Percentiles rank a stretch among this genome's conserved stretches.
Evolutionary conservation across 2,888 invertebrate species (phyloP).

Genomic region (Drosophila mimica): DNA sequence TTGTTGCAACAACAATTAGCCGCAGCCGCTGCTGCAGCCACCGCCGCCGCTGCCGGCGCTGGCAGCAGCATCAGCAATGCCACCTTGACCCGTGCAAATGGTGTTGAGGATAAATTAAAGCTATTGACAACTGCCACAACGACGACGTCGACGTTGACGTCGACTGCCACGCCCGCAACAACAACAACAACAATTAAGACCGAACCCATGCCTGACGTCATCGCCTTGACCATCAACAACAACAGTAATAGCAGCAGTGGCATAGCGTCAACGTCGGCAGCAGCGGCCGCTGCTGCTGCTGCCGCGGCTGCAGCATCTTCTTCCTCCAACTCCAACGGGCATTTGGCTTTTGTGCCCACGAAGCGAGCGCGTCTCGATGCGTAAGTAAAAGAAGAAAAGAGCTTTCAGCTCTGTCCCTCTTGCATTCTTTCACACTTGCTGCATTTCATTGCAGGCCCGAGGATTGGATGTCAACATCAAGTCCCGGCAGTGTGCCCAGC

Average conservation of each 20-base stretch:
- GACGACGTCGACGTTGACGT: conserved; percentile 58
- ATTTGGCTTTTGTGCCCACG: conserved; percentile 83
- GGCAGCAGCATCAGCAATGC: conserved; percentile 38
- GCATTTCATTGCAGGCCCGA: conserved; percentile 81
- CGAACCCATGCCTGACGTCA: conserved; percentile 83
- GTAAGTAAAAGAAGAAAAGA: conserved; percentile 68
- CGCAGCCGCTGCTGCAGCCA: conserved; percentile 64
- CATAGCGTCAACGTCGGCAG: conserved; percentile 53
- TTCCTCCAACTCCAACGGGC: conserved; percentile 85
- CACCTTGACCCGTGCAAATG: conserved; percentile 64
- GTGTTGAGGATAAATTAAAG: conserved; percentile 78
- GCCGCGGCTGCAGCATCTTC: conserved; percentile 71
- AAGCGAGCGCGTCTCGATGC: conserved; percentile 86
- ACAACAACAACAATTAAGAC: conserved; percentile 82
- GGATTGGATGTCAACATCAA: conserved; percentile 89
- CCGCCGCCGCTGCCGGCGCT: conserved; percentile 43
- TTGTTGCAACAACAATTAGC: conserved; percentile 81
- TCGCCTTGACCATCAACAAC: conserved; percentile 66
- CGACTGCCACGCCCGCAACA: conserved; percentile 49
- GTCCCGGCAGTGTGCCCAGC: conserved; percentile 87
- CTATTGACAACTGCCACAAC: conserved; percentile 75
- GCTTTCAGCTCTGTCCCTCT: conserved; percentile 1
- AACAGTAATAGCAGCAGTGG: conserved; percentile 35
- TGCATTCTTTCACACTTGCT: background rate
- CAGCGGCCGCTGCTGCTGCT: conserved; percentile 61